Evolutionary conservation across 2,888 invertebrate genomes (phyloP).

Genomic region (Gasteruption jaculator): DNA sequence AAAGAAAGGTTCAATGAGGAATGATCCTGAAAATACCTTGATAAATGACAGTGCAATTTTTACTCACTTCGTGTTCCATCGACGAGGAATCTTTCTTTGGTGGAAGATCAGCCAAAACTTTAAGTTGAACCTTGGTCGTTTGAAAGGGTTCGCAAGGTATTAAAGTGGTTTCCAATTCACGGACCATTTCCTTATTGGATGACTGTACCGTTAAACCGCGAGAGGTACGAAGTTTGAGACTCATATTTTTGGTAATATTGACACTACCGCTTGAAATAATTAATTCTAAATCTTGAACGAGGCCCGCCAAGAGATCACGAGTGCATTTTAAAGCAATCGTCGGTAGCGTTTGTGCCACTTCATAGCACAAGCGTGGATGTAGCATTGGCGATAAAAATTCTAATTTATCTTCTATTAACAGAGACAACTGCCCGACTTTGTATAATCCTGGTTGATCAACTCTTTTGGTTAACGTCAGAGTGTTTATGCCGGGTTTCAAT

Average conservation of each 20-base stretch:
- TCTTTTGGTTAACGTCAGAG: conserved; percentile 59
- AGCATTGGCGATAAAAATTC: conserved; percentile 69
- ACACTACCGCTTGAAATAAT: conserved; percentile 76
- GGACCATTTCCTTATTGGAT: conserved; percentile 41
- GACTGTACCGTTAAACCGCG: conserved; percentile 62
- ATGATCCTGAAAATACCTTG: conserved; percentile 1
- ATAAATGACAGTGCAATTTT: not conserved
- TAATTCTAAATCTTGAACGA: conserved; percentile 73
- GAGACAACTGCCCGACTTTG: conserved; percentile 66
- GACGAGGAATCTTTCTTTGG: conserved; percentile 67
- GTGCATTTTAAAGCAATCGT: conserved; percentile 55
- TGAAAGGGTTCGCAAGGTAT: conserved; percentile 60
- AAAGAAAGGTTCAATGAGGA: not conserved
- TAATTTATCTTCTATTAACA: conserved; percentile 63
- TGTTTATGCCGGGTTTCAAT: conserved; percentile 65
- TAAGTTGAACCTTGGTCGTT: conserved; percentile 60
- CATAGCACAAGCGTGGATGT: conserved; percentile 56
- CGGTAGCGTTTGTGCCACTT: conserved; percentile 58
- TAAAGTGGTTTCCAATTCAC: conserved; percentile 40
- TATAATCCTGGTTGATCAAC: conserved; percentile 67
- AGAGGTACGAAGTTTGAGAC: conserved; percentile 63
- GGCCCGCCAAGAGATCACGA: conserved; percentile 75
- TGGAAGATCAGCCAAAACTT: conserved; percentile 70
- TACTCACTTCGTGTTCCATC: conserved; percentile 66
- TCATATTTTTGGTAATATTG: conserved; percentile 62